Evolutionary conservation across 2,113 vertebrate species (phyloP).

Genomic region (Rhinolophus sinicus): DNA sequence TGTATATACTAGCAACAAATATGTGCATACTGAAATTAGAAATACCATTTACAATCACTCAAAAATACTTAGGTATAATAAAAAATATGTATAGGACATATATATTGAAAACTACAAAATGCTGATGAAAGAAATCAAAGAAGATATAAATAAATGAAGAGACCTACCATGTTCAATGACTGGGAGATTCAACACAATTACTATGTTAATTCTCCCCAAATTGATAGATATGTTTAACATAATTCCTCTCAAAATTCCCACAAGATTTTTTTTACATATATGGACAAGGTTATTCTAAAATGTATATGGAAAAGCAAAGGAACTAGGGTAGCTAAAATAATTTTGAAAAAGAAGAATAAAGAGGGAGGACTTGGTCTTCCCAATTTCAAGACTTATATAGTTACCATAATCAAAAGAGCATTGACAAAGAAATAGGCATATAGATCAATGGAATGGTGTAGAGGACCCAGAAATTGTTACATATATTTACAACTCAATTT

Average conservation of each 20-base stretch:
- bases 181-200: too few relatives aligned
- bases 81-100: background rate
- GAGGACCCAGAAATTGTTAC: background rate
- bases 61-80: background rate
- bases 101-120: background rate
- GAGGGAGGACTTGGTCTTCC: background rate
- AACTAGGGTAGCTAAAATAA: too few relatives aligned
- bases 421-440: background rate
- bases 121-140: too few relatives aligned
- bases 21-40: background rate
- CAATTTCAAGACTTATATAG: background rate
- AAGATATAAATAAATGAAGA: too few relatives aligned
- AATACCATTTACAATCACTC: background rate
- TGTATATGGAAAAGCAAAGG: too few relatives aligned
- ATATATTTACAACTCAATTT: too few relatives aligned
- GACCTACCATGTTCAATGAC: too few relatives aligned
- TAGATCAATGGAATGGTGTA: background rate
- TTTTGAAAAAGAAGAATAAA: background rate
- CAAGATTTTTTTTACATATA: too few relatives aligned
- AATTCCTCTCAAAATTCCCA: too few relatives aligned
- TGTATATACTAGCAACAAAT: background rate
- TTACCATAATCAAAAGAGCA: background rate
- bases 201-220: too few relatives aligned
- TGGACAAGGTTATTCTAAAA: too few relatives aligned
- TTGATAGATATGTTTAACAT: too few relatives aligned